Evolutionary conservation across 2,797 vertebrate species (phyloP).

Genomic region (Chromis chromis): DNA sequence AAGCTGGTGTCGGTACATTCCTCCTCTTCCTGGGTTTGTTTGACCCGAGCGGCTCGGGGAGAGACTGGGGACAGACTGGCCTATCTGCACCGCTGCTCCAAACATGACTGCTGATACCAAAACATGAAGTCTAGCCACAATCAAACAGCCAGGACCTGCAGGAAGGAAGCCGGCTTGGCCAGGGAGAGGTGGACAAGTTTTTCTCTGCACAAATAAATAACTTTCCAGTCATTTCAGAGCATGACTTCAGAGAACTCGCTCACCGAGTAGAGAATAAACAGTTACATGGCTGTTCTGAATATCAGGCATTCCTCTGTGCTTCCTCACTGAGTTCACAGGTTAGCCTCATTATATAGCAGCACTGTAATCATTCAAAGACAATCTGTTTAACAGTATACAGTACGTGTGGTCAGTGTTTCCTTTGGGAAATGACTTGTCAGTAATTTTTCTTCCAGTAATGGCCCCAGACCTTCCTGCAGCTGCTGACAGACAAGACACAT

Average conservation of each 20-base stretch:
- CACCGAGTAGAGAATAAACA: conserved; percentile 43
- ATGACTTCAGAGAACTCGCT: conserved; percentile 27
- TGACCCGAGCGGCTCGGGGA: conserved; percentile 57
- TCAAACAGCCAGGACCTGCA: conserved; percentile 31
- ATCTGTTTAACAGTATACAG: conserved; percentile 17
- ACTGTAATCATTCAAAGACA: conserved; percentile 47
- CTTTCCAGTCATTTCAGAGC: conserved; percentile 23
- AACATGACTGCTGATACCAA: conserved; percentile 69
- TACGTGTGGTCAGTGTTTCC: conserved; percentile 30
- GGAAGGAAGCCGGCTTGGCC: conserved; percentile 66
- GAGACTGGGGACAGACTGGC: conserved; percentile 66
- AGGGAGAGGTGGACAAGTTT: conserved; percentile 21
- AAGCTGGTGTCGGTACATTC: conserved; percentile 71
- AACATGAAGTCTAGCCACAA: conserved; percentile 61
- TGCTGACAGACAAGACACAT: conserved; percentile 26
- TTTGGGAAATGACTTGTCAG: conserved; percentile 23
- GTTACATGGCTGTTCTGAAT: conserved; percentile 63
- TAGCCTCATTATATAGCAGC: conserved; percentile 47
- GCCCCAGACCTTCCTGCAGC: conserved; percentile 46
- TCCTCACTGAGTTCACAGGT: conserved; percentile 50
- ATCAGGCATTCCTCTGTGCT: conserved; percentile 65
- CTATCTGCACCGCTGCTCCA: conserved; percentile 52
- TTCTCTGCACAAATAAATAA: conserved; percentile 32
- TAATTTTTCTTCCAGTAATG: conserved; percentile 42
- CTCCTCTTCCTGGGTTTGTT: conserved; percentile 86